Evolutionary conservation across 2,113 vertebrate genomes (phyloP).

Genomic region (Serilophus lunatus): DNA sequence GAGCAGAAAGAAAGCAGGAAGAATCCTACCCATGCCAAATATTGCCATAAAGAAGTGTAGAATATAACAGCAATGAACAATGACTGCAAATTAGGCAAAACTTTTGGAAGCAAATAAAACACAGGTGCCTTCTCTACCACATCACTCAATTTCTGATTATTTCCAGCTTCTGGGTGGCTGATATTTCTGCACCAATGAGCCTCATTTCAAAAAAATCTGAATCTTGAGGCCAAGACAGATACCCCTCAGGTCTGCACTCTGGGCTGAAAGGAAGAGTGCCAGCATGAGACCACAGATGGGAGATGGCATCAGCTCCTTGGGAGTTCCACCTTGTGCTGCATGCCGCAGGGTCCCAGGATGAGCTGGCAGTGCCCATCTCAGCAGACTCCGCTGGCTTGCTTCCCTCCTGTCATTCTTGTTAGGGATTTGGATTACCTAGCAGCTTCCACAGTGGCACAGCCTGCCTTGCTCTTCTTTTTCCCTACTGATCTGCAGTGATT

Average conservation of each 20-base stretch:
- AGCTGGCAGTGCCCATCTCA: neutral
- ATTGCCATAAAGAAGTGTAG: neutral
- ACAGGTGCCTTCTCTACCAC: neutral
- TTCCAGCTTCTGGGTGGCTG: neutral
- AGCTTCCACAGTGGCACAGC: neutral
- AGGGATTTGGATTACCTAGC: neutral
- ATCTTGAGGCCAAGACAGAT: neutral
- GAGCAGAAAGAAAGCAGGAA: neutral
- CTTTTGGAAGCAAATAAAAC: neutral
- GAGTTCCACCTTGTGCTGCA: neutral
- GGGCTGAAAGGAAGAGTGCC: neutral
- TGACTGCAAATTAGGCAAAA: neutral
- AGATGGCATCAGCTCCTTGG: neutral
- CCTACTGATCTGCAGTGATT: neutral
- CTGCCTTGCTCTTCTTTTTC: neutral
- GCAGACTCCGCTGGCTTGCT: neutral
- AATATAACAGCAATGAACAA: neutral
- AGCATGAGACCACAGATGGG: slow-evolving; percentile 29
- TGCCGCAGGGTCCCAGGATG: fast-evolving
- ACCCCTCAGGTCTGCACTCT: neutral
- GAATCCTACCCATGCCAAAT: neutral
- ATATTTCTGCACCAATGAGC: neutral
- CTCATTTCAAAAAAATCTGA: neutral
- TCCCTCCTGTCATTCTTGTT: neutral
- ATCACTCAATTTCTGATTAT: neutral